Percentiles rank a stretch among this genome's conserved stretches.
Conservation (phyloP, 37 sponge, comb jelly and placozoan genomes). For the Halisarca cf. caerulea region DNA sequence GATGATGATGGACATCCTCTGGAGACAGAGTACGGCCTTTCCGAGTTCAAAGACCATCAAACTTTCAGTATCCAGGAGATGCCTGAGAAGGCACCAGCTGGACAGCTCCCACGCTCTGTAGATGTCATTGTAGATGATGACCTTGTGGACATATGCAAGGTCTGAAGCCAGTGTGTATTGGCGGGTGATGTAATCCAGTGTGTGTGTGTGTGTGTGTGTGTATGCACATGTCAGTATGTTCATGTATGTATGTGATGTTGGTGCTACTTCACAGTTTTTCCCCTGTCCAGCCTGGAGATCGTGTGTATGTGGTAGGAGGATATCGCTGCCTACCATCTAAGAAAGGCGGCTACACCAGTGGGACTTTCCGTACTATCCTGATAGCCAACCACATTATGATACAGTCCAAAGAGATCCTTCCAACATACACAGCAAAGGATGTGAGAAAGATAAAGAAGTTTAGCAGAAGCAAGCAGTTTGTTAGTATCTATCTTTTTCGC, state of each 20-base stretch:
- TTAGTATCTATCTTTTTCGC: too few species aligned
- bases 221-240: not conserved
- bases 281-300: slow-evolving; percentile 82
- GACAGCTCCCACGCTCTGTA: slow-evolving; percentile 95
- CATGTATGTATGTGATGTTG: not conserved
- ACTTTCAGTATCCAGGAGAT: slow-evolving; percentile 96
- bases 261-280: too few species aligned
- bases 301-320: slow-evolving; percentile 84
- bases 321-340: slow-evolving; percentile 95
- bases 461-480: slow-evolving; percentile 29
- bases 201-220: slow-evolving; percentile 33
- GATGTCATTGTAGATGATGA: slow-evolving; percentile 92
- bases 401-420: slow-evolving; percentile 81
- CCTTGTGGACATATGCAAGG: slow-evolving; percentile 93
- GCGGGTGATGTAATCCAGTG: not conserved
- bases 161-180: slow-evolving; percentile 4
- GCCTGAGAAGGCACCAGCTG: slow-evolving; percentile 98
- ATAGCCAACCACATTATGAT: slow-evolving; percentile 82
- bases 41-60: slow-evolving; percentile 91
- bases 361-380: slow-evolving; percentile 89
- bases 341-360: slow-evolving; percentile 82
- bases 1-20: slow-evolving; percentile 97
- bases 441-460: slow-evolving; percentile 87
- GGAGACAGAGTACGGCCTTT: slow-evolving; percentile 98
- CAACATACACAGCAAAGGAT: slow-evolving; percentile 74